These are phyloP conservation scores for Cloeon dipterum DNA, from an alignment of 2,888 invertebrate genomes.

Conservation along the genomic window DNA sequence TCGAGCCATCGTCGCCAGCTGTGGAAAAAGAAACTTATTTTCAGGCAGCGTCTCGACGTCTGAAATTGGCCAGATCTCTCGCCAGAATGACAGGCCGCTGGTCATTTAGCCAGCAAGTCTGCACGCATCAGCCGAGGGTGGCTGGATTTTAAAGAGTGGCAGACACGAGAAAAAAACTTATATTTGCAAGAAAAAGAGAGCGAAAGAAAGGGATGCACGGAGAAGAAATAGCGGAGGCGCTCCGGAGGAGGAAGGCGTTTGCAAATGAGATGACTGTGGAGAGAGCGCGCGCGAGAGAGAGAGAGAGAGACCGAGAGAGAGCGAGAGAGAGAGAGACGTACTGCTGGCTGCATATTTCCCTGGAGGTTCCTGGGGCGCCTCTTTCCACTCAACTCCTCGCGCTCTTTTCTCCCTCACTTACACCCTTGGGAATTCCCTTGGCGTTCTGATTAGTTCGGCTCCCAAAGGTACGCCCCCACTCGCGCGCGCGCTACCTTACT, in stretches of 20 bases:
- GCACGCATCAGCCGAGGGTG: too few relatives aligned
- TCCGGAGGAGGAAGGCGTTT: too few relatives aligned
- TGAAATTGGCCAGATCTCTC: too few relatives aligned
- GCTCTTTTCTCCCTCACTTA: conserved; percentile 2
- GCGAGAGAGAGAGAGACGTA: neutral
- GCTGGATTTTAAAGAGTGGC: too few relatives aligned
- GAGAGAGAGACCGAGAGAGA: too few relatives aligned
- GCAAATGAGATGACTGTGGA: conserved; percentile 1
- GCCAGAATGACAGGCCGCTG: too few relatives aligned
- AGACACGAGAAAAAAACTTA: too few relatives aligned
- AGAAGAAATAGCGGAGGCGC: conserved; percentile 1
- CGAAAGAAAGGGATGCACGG: neutral
- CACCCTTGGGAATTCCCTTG: conserved; percentile 1
- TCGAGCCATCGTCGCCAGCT: too few relatives aligned
- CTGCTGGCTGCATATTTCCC: conserved; percentile 2
- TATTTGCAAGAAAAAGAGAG: neutral
- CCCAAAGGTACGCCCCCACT: neutral
- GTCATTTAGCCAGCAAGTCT: too few relatives aligned
- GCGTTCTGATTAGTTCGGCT: conserved; percentile 1
- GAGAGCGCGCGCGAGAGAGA: too few relatives aligned
- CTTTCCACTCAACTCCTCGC: neutral
- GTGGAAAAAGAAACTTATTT: too few relatives aligned
- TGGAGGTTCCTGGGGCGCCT: neutral
- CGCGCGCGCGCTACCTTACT: neutral
- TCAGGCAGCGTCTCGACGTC: too few relatives aligned